Conservation (phyloP, 2,888 invertebrate genomes). For the Coremacera marginata region DNA sequence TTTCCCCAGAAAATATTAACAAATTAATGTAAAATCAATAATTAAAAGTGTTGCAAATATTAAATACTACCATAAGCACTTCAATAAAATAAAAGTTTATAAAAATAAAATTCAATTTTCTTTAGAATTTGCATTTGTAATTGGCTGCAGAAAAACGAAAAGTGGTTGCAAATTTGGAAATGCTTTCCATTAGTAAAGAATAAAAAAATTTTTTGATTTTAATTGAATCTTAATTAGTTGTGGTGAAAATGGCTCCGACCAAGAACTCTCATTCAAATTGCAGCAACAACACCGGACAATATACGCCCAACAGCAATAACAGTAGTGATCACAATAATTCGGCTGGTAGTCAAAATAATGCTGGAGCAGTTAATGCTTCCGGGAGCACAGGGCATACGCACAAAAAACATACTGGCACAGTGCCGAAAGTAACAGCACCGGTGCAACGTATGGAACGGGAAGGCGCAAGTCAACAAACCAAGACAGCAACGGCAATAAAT, state of each 20-base stretch:
- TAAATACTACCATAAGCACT: neutral
- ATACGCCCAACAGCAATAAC: neutral
- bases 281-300: conserved; percentile 33
- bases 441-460: conserved; percentile 8
- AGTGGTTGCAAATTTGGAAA: conserved; percentile 13
- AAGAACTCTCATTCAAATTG: conserved; percentile 50
- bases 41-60: neutral
- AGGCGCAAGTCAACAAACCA: neutral
- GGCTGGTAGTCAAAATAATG: conserved; percentile 21
- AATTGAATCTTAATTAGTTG: neutral
- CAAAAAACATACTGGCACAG: conserved; percentile 74
- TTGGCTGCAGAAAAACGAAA: neutral
- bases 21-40: conserved; percentile 1
- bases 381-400: conserved; percentile 23
- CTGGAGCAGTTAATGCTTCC: conserved; percentile 25
- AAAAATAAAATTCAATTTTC: neutral
- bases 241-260: conserved; percentile 51
- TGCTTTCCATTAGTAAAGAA: neutral
- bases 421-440: conserved; percentile 71
- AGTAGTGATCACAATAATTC: neutral
- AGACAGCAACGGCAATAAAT: neutral
- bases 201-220: no score
- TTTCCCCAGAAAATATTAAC: conserved; percentile 4
- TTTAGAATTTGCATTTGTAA: neutral
- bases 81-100: neutral